These are phyloP conservation scores for Charina bottae DNA, from an alignment of 2,113 vertebrate species.

Conservation along the genomic window DNA sequence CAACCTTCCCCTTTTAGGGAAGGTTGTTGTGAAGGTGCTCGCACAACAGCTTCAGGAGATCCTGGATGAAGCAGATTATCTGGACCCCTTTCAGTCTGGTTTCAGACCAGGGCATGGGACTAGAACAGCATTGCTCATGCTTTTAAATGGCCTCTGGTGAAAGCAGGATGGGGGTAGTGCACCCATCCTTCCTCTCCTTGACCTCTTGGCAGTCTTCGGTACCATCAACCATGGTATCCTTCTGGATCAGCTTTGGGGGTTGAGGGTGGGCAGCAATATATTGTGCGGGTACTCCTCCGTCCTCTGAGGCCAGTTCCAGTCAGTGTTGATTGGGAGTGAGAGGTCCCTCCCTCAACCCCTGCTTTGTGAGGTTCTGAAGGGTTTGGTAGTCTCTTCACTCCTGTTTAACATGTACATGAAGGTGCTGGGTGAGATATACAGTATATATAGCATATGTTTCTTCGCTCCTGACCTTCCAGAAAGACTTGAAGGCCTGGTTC, in stretches of 20 bases:
- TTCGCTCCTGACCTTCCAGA: too few relatives aligned
- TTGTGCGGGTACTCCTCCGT: neutral
- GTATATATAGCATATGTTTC: too few relatives aligned
- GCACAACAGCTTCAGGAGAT: too few relatives aligned
- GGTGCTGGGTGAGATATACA: too few relatives aligned
- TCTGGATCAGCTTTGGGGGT: neutral
- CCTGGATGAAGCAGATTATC: neutral
- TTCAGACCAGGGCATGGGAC: too few relatives aligned
- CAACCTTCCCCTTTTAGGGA: neutral
- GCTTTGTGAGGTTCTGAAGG: neutral
- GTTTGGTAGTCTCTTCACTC: too few relatives aligned
- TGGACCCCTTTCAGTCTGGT: neutral
- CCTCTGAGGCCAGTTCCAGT: neutral
- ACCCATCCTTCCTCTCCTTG: neutral
- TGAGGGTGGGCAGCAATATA: neutral
- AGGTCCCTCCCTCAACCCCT: neutral
- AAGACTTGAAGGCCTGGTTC: too few relatives aligned
- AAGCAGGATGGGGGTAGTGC: neutral
- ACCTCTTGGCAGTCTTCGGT: neutral
- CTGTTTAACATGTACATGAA: too few relatives aligned
- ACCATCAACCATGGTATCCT: neutral
- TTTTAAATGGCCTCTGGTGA: neutral
- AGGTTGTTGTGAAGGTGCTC: too few relatives aligned
- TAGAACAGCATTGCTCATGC: neutral
- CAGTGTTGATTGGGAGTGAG: neutral